Base-by-base conservation (phyloP, 2,797 vertebrate species). In the Protosalanx chinensis region DNA sequence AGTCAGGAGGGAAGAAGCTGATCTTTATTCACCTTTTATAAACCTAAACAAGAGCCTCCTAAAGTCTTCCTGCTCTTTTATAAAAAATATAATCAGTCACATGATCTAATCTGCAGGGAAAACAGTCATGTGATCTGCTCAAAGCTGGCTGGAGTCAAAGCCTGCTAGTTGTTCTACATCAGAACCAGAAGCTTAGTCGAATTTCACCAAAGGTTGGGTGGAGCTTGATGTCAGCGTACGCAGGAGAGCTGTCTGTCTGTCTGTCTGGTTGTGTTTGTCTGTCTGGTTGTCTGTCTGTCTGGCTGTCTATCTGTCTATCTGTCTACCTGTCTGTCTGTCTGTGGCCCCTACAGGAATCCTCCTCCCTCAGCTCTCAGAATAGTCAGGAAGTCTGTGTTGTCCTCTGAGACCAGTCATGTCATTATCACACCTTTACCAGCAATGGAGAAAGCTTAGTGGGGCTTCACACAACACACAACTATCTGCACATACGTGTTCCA, bases 311-410 rank as follows among this genome's bases (percentile, higher is more conserved):
- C 23, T 27, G 23, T 27, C 23, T 27, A 1, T 27, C 23, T 27
- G 23, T 27, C 23, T 27, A 1, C 1, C 23, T 27, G 23, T 27
- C 23, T 27, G 23, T 27, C 23, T 41, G 64, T 64, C 63, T 51
- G 51, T 63, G 32, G 58, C 20, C 12, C 4, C 20, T 68, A n/a
- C 58, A 72, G 62, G 53, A 64, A 71, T 53, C 37, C 20, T 59
- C 58, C 30, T 7, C 5, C 56, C 20, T 20, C 6, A 30, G 29
- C 15, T 64, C 6, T 15, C 64, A 72, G 6, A 13, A 16, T n/a
- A 51, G 23, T 53, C n/a, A 57, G 60, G 29, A 71, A 33, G 18
- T 20, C 23, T 2, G 41, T 5, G n/a, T 27, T 20, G 57, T 59
- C 57, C 57, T 59, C 57, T 27, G 57, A 20, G 23, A 58, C 18